Base-by-base conservation (phyloP, 2,797 vertebrate genomes). In the Chromobotia macracanthus region DNA sequence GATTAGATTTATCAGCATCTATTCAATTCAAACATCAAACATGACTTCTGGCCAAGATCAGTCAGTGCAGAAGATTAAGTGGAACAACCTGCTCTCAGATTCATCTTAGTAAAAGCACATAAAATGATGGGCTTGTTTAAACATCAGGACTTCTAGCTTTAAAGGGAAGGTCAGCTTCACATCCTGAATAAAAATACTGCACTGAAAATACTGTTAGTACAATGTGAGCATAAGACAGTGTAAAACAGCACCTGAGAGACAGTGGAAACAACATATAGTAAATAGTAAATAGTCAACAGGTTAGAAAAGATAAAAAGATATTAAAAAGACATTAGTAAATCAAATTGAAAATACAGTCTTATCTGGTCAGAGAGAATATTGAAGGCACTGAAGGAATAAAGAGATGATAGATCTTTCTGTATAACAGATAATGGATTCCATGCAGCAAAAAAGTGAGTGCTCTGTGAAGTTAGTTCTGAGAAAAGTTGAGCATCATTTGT, bases 1-100 rank as follows among this genome's bases (percentile, higher is more conserved):
- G 35, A 65, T 79, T 72, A 21, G 13, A 64, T 79, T 79, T 79
- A 61, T 41, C 63, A 35, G 48, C 31, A 79, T 79, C 60, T 60
- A 25, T 70, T 78, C 19, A 48, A 31, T 65, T 72, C 58, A 72
- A 65, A 70, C 69, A 25, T 72, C 69, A 72, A 65, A 51, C n/a
- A 44, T 72, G 60, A 72, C 31, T 66, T 31, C 23, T 56, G 58
- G 9, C 50, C 68, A 64, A 38, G 23, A 79, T 56, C 46, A 66
- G 44, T 79, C 77, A 72, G 76, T 28, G 65, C 1, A 5, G 50
- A 55, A 64, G 48, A 79, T 72, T 66, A 65, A 64, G 58, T 72
- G 48, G 23, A 15, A 60, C 28, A 60, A 60, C 12, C 58, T 60
- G 56, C 28, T 77, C 55, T 69, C 5, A 23, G 68, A 31, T 55